Percentiles rank a stretch among this genome's conserved stretches.
Evolutionary conservation across 2,797 vertebrate genomes (phyloP).

Genomic region (Periparus ater): DNA sequence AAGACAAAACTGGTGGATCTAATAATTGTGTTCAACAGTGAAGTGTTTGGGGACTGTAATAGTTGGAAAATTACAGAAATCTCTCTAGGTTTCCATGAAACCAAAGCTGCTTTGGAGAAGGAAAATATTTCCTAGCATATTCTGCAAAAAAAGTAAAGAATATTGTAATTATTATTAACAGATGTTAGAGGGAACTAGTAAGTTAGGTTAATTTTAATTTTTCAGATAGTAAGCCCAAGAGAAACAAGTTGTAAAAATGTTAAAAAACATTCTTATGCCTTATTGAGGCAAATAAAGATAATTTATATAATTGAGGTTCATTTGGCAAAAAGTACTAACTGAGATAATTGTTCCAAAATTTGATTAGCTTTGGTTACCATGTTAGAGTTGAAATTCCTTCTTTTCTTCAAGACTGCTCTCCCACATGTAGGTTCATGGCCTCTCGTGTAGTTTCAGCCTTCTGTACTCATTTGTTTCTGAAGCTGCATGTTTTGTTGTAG

Average conservation of each 20-base stretch:
- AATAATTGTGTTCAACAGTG: constrained; percentile 29
- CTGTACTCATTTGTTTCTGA: not conserved
- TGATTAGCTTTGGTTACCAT: not conserved
- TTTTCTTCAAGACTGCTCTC: not conserved
- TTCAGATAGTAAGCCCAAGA: not conserved
- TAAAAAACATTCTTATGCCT: not conserved
- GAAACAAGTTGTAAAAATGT: not conserved
- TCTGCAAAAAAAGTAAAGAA: not conserved
- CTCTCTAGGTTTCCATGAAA: constrained; percentile 43
- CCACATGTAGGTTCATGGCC: not conserved
- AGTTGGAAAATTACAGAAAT: constrained; percentile 36
- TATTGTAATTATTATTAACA: not conserved
- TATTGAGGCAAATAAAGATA: not conserved
- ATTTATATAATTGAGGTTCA: not conserved
- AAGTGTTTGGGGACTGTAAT: constrained; percentile 1
- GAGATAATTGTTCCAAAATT: not conserved
- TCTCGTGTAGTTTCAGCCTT: not conserved
- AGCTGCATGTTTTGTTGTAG: not conserved
- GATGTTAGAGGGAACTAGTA: not conserved
- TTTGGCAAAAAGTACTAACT: not conserved
- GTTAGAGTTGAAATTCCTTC: not conserved
- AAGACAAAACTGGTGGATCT: constrained; percentile 56
- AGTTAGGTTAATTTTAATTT: not conserved
- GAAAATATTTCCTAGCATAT: not conserved
- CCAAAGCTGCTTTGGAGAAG: not conserved